Conservation (phyloP, 2,113 vertebrate genomes). For the Jacana jacana region DNA sequence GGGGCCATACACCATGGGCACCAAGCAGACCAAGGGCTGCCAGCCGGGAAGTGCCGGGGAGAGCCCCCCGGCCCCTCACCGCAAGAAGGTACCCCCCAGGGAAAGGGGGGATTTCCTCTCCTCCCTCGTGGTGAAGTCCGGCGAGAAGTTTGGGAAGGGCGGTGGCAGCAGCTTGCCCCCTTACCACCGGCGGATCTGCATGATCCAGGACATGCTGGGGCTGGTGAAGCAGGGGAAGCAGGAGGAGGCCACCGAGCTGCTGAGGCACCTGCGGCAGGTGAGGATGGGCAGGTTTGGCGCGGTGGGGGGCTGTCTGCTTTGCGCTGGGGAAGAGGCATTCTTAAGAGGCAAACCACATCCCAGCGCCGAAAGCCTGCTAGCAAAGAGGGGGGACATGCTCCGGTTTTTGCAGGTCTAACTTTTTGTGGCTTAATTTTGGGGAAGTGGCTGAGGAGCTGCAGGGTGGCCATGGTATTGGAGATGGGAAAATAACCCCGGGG, state of each 20-base stretch:
- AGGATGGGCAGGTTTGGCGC: not conserved
- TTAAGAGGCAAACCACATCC: accelerated
- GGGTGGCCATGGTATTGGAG: not conserved
- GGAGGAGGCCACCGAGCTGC: slow-evolving; percentile 91
- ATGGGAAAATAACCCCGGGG: not conserved
- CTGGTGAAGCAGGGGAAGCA: slow-evolving; percentile 91
- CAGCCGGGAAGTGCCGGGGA: slow-evolving; percentile 65
- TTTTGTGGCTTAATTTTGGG: not conserved
- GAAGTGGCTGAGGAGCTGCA: not conserved
- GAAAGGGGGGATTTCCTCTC: slow-evolving; percentile 84
- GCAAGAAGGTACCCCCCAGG: slow-evolving; percentile 78
- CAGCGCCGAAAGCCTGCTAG: accelerated
- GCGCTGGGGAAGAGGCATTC: accelerated
- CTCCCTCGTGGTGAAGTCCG: slow-evolving; percentile 86
- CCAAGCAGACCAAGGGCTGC: slow-evolving; percentile 89
- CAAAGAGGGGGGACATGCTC: accelerated
- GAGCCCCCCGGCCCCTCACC: slow-evolving; percentile 75
- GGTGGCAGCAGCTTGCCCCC: slow-evolving; percentile 81
- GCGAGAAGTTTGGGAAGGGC: slow-evolving; percentile 82
- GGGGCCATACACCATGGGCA: slow-evolving; percentile 78
- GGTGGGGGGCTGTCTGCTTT: not conserved
- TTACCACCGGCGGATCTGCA: slow-evolving; percentile 89
- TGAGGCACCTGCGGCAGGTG: slow-evolving; percentile 93
- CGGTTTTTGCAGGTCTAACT: not conserved
- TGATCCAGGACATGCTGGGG: slow-evolving; percentile 96